Percentiles rank a stretch among this genome's conserved stretches.
Conservation (phyloP, 2,797 vertebrate genomes). For the Halcyon smyrnensis region DNA sequence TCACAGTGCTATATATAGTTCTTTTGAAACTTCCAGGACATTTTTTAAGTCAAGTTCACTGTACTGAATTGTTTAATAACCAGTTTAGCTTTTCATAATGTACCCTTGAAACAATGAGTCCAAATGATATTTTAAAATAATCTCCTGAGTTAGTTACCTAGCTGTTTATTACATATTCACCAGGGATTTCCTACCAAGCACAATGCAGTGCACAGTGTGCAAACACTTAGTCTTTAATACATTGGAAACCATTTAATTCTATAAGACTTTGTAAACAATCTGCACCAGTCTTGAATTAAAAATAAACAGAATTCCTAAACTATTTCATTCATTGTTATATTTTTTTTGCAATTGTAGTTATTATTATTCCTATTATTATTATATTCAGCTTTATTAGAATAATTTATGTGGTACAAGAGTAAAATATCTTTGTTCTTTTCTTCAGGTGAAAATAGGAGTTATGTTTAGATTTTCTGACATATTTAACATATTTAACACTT, state of each 20-base stretch:
- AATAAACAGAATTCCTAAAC: not conserved
- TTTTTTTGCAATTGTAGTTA: not conserved
- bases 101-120: not conserved
- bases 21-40: not conserved
- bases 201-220: not conserved
- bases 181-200: not conserved
- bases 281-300: not conserved
- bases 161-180: not conserved
- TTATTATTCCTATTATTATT: too few relatives aligned
- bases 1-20: slow-evolving; percentile 11
- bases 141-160: not conserved
- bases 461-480: not conserved
- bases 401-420: not conserved
- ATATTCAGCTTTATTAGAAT: not conserved
- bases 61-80: slow-evolving; percentile 8
- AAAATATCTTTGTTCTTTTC: not conserved
- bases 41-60: slow-evolving; percentile 16
- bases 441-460: not conserved
- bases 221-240: not conserved
- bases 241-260: not conserved
- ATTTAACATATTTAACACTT: not conserved
- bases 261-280: not conserved
- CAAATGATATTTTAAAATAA: not conserved
- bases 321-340: not conserved
- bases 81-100: not conserved